Percentiles rank a stretch among this genome's conserved stretches.
Conservation (phyloP, 2,888 invertebrate genomes). For the Coenonympha glycerion region DNA sequence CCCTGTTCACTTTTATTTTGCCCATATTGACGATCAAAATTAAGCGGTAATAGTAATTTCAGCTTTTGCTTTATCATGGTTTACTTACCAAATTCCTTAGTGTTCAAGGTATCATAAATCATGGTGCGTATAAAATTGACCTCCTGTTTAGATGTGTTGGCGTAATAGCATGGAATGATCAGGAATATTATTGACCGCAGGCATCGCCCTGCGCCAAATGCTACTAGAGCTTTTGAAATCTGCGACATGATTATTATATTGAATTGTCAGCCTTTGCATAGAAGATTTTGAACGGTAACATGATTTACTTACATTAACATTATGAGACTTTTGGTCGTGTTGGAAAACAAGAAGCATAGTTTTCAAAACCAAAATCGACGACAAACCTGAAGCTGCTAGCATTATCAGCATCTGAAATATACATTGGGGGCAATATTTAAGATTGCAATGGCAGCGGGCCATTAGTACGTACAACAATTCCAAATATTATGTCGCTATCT, state of each 20-base stretch:
- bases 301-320: background rate
- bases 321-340: conserved; percentile 14
- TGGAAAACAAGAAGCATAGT: conserved; percentile 42
- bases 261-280: no score
- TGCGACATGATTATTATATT: no score
- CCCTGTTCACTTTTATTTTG: no score
- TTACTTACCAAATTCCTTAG: conserved; percentile 40
- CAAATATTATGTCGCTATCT: no score
- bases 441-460: no score
- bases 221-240: conserved; percentile 29
- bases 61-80: conserved; percentile 4
- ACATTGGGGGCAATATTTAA: no score
- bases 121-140: conserved; percentile 44
- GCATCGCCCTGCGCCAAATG: conserved; percentile 40
- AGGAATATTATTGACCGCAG: conserved; percentile 45
- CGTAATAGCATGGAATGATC: conserved; percentile 50
- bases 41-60: no score
- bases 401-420: conserved; percentile 47
- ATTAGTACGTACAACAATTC: no score
- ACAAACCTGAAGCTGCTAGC: conserved; percentile 46
- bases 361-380: conserved; percentile 48
- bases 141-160: conserved; percentile 44
- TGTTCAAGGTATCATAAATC: conserved; percentile 50
- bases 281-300: background rate
- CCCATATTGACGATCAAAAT: no score